Evolutionary conservation across 2,797 vertebrate species (phyloP), one percentile per base, ranked within the genome.

Genomic region (Rhyacichthys aspro): DNA sequence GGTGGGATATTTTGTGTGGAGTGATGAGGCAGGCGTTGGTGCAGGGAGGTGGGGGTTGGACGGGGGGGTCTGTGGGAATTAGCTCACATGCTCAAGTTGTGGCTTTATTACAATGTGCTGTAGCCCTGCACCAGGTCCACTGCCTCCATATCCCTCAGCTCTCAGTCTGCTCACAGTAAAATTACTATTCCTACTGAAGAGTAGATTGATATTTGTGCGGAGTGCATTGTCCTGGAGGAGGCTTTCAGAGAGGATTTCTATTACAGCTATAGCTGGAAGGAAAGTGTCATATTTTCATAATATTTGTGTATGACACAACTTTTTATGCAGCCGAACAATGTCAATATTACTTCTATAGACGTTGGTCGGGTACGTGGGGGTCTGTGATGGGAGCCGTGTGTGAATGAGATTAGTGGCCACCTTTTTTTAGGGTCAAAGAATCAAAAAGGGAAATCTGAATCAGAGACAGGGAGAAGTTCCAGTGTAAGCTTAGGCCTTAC

Each of bases 1-100:
- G 94, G 90, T 91, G 92, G 92, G 90, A 93, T 95, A 89, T 94
- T 96, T 95, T 92, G 92, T 94, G 90, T 92, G 89, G 93, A 92
- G 84, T 92, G 90, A 95, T 95, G 94, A 94, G 91, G 91, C 68
- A 90, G 92, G 83, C 84, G 58, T 72, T 66, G 82, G 88, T 84
- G 85, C 83, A 88, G 75, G 76, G 77, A 86, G 83, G 77, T 84
- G 76, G 82, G 81, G 76, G 83, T 70, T 72, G 67, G 78, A 39
- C 43, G 44, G 66, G 48, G 67, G 78, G 70, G 86, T 86, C 83
- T 82, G 82, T 86, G 89, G 88, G 90, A 91, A 90, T 92, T 88
- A 86, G 91, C 87, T 58, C 84, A 74, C 82, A 87, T 39, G 67
- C 82, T 76, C 82, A 87, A 90, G 83, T 89, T 88, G 83, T 83